These are phyloP conservation scores for Thaleichthys pacificus DNA, from an alignment of 2,797 vertebrate species.

Conservation along the genomic window DNA sequence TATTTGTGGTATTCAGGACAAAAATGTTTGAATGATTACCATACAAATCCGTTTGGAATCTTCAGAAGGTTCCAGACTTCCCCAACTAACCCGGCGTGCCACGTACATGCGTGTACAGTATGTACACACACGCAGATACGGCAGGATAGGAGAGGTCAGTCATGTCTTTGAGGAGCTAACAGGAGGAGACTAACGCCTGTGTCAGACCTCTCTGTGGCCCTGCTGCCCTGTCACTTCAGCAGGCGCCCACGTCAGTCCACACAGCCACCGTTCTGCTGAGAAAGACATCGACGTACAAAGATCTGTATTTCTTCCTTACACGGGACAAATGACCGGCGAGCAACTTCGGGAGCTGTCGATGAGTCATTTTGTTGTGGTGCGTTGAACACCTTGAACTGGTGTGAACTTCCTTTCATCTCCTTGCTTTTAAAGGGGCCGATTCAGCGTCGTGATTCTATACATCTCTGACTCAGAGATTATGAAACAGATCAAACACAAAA, in stretches of 20 bases:
- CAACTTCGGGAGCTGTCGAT: no score
- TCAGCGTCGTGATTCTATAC: neutral
- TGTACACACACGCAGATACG: neutral
- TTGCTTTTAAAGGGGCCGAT: neutral
- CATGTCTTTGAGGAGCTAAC: constrained; percentile 52
- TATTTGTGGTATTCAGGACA: no score
- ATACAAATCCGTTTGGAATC: no score
- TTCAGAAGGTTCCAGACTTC: no score
- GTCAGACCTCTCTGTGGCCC: constrained; percentile 57
- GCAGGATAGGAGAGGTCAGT: constrained; percentile 44
- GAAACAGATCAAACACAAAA: constrained; percentile 63
- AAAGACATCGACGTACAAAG: no score
- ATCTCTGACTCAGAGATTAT: constrained; percentile 46
- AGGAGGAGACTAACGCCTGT: constrained; percentile 65
- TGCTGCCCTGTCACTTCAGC: constrained; percentile 46
- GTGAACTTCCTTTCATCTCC: no score
- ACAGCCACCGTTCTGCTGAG: no score
- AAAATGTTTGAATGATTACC: no score
- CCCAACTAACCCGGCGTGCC: neutral
- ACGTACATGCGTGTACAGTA: neutral
- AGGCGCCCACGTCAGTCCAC: constrained; percentile 9
- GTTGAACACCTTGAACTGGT: no score
- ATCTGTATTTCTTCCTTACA: no score
- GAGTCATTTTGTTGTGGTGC: no score
- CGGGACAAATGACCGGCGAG: no score